Evolutionary conservation across 2,888 invertebrate species (phyloP).

Genomic region (Euphydryas editha): DNA sequence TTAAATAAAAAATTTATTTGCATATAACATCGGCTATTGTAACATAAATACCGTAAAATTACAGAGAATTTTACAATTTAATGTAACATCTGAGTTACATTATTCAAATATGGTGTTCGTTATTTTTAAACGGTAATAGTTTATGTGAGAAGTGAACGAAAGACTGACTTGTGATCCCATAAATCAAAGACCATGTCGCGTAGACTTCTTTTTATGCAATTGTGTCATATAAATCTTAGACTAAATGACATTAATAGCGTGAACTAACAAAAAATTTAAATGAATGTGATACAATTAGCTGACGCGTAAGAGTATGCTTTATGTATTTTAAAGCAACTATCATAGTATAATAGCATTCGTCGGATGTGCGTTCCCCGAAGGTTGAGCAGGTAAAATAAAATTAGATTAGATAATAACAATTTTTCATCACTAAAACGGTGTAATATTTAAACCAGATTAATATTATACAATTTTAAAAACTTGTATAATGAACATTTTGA

Average conservation of each 20-base stretch:
- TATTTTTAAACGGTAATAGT: conserved; percentile 44
- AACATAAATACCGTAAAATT: conserved; percentile 22
- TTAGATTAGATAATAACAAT: not conserved
- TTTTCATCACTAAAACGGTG: not conserved
- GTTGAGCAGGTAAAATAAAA: not conserved
- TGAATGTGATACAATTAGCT: not conserved
- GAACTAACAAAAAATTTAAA: not conserved
- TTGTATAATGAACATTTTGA: not conserved
- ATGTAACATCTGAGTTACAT: conserved; percentile 28
- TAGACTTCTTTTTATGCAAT: conserved; percentile 23
- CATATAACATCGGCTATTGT: conserved; percentile 17
- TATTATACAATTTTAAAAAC: conserved; percentile 7
- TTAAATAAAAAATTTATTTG: conserved; percentile 19
- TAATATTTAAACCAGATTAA: not conserved
- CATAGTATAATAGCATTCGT: no score
- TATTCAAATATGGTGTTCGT: conserved; percentile 41
- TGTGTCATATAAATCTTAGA: not conserved
- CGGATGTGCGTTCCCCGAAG: not conserved
- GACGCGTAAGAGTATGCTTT: no score
- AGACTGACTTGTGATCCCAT: conserved; percentile 41
- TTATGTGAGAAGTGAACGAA: conserved; percentile 42
- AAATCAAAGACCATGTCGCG: conserved; percentile 47
- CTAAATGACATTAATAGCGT: not conserved
- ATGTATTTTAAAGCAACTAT: no score
- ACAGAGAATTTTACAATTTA: conserved; percentile 13